Percentiles rank a stretch among this genome's conserved stretches.
Conservation (phyloP, 2,888 invertebrate species). For the Pterostichus madidus region DNA sequence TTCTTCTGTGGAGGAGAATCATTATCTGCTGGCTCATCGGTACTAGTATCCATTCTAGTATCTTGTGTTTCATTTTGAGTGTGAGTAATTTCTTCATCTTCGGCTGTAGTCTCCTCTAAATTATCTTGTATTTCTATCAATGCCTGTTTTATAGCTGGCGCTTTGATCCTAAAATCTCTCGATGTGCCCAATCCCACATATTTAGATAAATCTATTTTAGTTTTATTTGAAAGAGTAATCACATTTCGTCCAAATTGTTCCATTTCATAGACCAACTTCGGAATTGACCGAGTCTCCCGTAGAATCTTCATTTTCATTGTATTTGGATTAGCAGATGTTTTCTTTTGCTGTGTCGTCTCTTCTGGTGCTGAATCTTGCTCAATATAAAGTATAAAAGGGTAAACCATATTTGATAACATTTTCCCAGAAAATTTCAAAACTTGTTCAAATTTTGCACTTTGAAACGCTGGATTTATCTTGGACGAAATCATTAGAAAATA, state of each 20-base stretch:
- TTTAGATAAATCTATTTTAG: conserved; percentile 79
- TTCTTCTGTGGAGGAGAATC: too few species aligned
- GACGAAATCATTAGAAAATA: conserved; percentile 80
- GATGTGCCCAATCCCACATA: conserved; percentile 82
- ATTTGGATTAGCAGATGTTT: conserved; percentile 72
- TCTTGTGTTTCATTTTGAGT: too few species aligned
- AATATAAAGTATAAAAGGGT: conserved; percentile 80
- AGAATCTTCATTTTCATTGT: conserved; percentile 78
- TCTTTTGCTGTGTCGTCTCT: conserved; percentile 71
- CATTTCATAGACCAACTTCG: conserved; percentile 82
- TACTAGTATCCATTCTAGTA: too few species aligned
- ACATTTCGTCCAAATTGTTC: conserved; percentile 83
- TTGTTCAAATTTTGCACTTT: conserved; percentile 78
- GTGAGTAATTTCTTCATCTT: too few species aligned
- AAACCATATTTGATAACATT: conserved; percentile 79
- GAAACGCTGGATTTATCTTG: conserved; percentile 77
- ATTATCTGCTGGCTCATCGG: too few species aligned
- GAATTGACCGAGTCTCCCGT: conserved; percentile 82
- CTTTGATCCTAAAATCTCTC: conserved; percentile 83
- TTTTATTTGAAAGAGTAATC: conserved; percentile 81
- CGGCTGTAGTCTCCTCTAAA: too few species aligned
- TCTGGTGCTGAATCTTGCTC: conserved; percentile 78
- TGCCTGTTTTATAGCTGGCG: conserved; percentile 76
- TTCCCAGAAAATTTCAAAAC: conserved; percentile 81
- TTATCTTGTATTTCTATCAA: too few species aligned